phyloP scores from a whole-genome alignment of 1,140 invertebrate species.

The Sinonovacula constricta region DNA sequence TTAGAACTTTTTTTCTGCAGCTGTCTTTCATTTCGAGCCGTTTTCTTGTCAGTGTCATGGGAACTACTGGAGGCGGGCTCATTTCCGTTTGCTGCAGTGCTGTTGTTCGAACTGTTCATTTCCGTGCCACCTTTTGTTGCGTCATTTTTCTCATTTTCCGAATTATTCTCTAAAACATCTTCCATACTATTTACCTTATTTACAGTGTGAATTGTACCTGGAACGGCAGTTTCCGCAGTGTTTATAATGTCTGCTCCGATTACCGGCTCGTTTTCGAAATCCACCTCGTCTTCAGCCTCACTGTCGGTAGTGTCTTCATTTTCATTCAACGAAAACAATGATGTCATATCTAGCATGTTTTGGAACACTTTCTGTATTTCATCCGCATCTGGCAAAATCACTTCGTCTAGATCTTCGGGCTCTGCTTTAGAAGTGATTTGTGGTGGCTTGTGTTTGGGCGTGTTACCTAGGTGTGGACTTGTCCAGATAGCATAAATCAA shows the following conservation, averaged over 20 bases:
- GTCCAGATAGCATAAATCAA: background rate
- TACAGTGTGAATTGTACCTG: background rate
- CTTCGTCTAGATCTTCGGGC: background rate
- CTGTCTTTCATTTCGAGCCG: background rate
- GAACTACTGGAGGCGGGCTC: too few species aligned
- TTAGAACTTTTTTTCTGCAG: background rate
- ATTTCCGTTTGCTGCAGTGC: too few species aligned
- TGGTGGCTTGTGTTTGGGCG: background rate
- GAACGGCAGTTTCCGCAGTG: background rate
- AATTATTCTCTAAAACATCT: background rate
- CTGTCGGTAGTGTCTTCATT: background rate
- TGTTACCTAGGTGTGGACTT: background rate
- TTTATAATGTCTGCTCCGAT: background rate
- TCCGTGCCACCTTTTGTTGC: too few species aligned
- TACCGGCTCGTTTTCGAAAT: background rate
- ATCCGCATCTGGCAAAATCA: constrained; percentile 31
- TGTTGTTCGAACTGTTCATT: too few species aligned
- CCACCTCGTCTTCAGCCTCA: background rate
- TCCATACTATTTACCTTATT: background rate
- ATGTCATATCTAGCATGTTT: constrained; percentile 38
- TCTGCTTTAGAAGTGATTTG: background rate
- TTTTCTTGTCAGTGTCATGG: too few species aligned
- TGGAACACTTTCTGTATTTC: constrained; percentile 42
- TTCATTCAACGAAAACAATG: constrained; percentile 7
- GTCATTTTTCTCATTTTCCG: background rate